Percentiles rank a stretch among this genome's conserved stretches.
Conservation (phyloP, 2,797 vertebrate genomes). For the Sebastes umbrosus region DNA sequence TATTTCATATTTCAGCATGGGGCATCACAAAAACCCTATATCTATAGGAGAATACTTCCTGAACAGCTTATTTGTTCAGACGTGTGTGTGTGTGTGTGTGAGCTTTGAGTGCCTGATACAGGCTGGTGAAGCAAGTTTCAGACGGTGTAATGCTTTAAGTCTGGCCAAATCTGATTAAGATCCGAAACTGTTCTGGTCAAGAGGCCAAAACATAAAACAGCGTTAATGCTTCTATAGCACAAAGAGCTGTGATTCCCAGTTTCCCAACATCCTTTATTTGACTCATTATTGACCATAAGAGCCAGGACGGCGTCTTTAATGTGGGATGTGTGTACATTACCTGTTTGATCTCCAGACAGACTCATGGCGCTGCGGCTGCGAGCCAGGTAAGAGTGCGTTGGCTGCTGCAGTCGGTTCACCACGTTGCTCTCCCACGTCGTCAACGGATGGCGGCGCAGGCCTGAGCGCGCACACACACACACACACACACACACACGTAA, state of each 20-base stretch:
- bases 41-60: conserved; percentile 25
- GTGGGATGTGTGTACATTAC: conserved; percentile 75
- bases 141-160: conserved; percentile 70
- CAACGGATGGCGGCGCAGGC: conserved; percentile 88
- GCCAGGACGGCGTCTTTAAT: background rate
- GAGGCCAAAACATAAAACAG: conserved; percentile 23
- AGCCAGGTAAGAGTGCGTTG: conserved; percentile 97
- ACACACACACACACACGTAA: conserved; percentile 41
- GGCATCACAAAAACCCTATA: background rate
- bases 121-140: conserved; percentile 51
- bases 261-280: background rate
- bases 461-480: conserved; percentile 69
- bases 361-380: conserved; percentile 94
- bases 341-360: conserved; percentile 91
- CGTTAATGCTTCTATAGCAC: background rate
- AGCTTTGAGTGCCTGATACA: conserved; percentile 57
- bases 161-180: conserved; percentile 67
- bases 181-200: conserved; percentile 33
- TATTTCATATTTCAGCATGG: background rate
- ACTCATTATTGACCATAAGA: background rate
- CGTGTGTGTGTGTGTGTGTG: background rate
- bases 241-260: background rate
- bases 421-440: conserved; percentile 94
- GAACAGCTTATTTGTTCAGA: conserved; percentile 14
- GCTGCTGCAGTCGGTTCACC: conserved; percentile 94